phyloP scores from a whole-genome alignment of 2,797 vertebrate species.

The Coracias cyanogaster region DNA sequence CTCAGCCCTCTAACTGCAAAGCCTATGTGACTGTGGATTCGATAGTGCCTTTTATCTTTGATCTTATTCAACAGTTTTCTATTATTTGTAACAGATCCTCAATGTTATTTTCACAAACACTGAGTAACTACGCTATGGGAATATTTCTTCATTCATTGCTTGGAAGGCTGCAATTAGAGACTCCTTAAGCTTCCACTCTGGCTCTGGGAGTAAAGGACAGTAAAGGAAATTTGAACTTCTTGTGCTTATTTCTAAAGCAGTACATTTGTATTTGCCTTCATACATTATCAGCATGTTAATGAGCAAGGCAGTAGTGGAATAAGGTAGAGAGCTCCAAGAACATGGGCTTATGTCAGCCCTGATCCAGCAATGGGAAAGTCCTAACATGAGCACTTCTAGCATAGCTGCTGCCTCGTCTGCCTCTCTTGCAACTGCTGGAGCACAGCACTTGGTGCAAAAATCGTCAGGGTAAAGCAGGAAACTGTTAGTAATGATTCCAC shows the following conservation, averaged over 20 bases:
- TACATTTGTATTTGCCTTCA: neutral
- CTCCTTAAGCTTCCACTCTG: neutral
- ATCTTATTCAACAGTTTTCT: neutral
- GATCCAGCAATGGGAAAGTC: neutral
- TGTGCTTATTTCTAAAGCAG: neutral
- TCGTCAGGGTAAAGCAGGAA: neutral
- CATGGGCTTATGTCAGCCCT: neutral
- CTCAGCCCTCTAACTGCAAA: neutral
- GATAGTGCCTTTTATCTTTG: neutral
- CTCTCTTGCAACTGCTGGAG: neutral
- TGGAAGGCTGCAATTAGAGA: neutral
- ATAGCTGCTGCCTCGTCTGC: neutral
- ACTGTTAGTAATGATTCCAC: neutral
- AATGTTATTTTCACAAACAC: neutral
- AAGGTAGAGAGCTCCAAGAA: neutral
- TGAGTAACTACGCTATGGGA: neutral
- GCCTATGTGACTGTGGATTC: neutral
- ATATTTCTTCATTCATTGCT: neutral
- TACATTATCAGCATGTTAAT: neutral
- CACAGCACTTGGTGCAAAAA: rapidly evolving
- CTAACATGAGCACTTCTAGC: neutral
- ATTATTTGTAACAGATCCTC: neutral
- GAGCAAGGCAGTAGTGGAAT: neutral
- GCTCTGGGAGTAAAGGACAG: neutral
- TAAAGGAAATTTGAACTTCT: neutral